phyloP scores from a whole-genome alignment of 2,113 vertebrate species.

The Neodon shergylaensis region DNA sequence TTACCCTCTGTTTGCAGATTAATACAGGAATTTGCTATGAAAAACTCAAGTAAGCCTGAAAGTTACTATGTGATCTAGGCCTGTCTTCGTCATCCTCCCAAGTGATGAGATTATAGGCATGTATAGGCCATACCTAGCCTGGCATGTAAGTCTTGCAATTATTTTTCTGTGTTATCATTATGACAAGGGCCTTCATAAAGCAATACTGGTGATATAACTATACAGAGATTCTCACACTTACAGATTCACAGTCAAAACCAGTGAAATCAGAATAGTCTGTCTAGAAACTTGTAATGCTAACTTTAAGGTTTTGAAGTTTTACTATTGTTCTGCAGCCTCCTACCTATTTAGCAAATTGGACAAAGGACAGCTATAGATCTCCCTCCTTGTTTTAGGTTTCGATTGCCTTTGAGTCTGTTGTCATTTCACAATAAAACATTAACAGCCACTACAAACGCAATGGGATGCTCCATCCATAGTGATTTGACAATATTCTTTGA shows the following conservation, averaged over 20 bases:
- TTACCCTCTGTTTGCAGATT: fast-evolving
- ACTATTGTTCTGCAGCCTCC: neutral
- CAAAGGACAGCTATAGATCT: neutral
- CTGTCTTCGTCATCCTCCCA: neutral
- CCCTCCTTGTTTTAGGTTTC: neutral
- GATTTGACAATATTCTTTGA: neutral
- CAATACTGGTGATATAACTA: neutral
- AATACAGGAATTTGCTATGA: neutral
- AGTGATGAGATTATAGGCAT: neutral
- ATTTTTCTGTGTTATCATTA: neutral
- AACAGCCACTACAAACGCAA: neutral
- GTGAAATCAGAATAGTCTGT: neutral
- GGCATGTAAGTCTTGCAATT: neutral
- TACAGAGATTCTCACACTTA: neutral
- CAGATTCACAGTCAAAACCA: neutral
- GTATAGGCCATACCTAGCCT: neutral
- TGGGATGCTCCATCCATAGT: neutral
- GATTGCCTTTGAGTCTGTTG: neutral
- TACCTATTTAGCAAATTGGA: neutral
- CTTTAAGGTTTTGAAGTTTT: neutral
- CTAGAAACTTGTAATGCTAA: neutral
- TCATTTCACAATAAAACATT: neutral
- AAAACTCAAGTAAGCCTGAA: neutral
- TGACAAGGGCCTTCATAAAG: neutral
- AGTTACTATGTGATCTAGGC: too few species aligned